These are phyloP conservation scores for Epizoanthus stellaris DNA, from an alignment of 92 coral and sea anemone genomes.

Conservation along the genomic window DNA sequence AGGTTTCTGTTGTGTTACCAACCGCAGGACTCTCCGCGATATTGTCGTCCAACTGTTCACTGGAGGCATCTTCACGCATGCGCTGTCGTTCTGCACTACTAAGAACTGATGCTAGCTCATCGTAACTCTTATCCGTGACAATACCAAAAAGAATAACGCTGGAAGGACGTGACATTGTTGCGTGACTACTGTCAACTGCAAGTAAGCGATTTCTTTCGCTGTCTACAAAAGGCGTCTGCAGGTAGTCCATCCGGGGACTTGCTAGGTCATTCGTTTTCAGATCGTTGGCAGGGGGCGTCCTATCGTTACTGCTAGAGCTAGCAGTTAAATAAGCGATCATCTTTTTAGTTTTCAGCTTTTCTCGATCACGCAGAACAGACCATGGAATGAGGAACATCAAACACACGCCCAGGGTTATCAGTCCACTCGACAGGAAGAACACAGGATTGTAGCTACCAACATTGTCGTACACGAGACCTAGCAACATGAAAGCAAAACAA, in stretches of 20 bases:
- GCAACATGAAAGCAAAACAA: background rate
- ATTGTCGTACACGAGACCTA: slow-evolving; percentile 82
- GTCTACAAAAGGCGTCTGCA: background rate
- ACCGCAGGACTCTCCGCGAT: background rate
- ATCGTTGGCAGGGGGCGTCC: background rate
- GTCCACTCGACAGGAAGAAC: slow-evolving; percentile 77
- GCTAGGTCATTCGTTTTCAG: background rate
- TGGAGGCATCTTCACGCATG: background rate
- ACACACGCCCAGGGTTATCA: slow-evolving; percentile 75
- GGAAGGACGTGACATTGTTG: slow-evolving; percentile 15
- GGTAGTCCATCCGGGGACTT: background rate
- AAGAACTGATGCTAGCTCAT: background rate
- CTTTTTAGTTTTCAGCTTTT: background rate
- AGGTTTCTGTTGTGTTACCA: background rate
- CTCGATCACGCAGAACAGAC: background rate
- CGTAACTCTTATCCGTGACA: slow-evolving; percentile 60
- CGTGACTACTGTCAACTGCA: background rate
- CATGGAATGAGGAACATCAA: slow-evolving; percentile 79
- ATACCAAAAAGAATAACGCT: slow-evolving; percentile 74
- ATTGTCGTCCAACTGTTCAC: background rate
- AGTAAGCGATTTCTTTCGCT: slow-evolving; percentile 13
- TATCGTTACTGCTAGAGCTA: background rate
- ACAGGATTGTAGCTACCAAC: slow-evolving; percentile 81
- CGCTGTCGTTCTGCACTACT: background rate
- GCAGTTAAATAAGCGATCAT: background rate